phyloP scores from a whole-genome alignment of 1,140 invertebrate genomes.

The Drosophila lini region DNA sequence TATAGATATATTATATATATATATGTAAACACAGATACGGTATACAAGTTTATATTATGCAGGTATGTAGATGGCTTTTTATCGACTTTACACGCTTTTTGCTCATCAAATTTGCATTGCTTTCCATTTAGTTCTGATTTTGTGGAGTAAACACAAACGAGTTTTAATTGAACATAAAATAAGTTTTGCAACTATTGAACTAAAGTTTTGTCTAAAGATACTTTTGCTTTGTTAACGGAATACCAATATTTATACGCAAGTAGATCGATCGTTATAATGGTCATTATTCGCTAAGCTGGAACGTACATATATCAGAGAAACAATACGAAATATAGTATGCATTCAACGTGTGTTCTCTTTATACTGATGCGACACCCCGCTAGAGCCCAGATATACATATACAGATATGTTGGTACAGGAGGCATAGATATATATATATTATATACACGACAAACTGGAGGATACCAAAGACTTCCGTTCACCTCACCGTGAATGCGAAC shows the following conservation, averaged over 20 bases:
- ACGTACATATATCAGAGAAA: conserved; percentile 52
- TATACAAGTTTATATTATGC: conserved; percentile 55
- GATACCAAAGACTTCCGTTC: conserved; percentile 32
- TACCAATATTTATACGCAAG: conserved; percentile 49
- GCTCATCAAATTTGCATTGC: conserved; percentile 25
- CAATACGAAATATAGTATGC: conserved; percentile 47
- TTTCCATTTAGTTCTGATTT: conserved; percentile 8
- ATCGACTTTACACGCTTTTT: conserved; percentile 49
- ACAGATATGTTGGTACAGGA: conserved; percentile 29
- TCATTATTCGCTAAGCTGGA: conserved; percentile 42
- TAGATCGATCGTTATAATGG: conserved; percentile 38
- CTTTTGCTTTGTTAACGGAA: conserved; percentile 49
- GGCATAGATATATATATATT: conserved; percentile 21
- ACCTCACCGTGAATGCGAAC: conserved; percentile 21
- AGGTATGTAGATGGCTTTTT: conserved; percentile 44
- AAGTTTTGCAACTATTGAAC: conserved; percentile 64
- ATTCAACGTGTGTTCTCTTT: conserved; percentile 28
- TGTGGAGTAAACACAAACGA: conserved; percentile 36
- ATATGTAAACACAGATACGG: conserved; percentile 60
- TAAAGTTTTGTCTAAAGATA: conserved; percentile 62
- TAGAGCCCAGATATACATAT: conserved; percentile 26
- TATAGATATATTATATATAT: conserved; percentile 54
- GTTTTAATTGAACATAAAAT: conserved; percentile 48
- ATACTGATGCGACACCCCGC: conserved; percentile 38
- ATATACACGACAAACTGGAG: conserved; percentile 43